Percentiles rank a stretch among this genome's conserved stretches.
These are phyloP conservation scores for Callospermophilus lateralis DNA, from an alignment of 2,113 vertebrate genomes.

Conservation along the genomic window DNA sequence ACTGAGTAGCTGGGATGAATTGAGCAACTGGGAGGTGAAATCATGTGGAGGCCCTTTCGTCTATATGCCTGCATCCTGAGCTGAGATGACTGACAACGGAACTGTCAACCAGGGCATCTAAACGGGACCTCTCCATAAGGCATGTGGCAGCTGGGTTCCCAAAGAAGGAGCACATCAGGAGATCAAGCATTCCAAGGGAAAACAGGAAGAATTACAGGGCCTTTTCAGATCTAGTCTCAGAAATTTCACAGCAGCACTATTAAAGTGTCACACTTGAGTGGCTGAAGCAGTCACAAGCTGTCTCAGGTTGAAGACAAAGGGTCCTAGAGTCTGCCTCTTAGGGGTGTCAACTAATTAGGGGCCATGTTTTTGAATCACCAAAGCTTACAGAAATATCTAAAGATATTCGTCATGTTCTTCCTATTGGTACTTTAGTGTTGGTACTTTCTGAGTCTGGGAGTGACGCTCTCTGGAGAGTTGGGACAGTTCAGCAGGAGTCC, in stretches of 20 bases:
- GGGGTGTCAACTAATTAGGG: not conserved
- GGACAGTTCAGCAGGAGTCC: not conserved
- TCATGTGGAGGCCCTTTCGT: not conserved
- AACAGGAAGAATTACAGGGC: not conserved
- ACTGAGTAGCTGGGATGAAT: not conserved
- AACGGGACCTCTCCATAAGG: not conserved
- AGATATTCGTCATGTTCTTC: not conserved
- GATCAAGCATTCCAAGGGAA: not conserved
- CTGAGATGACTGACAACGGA: not conserved
- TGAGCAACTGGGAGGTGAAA: not conserved
- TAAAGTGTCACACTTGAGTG: too few relatives aligned
- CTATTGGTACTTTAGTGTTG: not conserved
- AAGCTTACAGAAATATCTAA: not conserved
- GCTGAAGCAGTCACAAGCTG: not conserved
- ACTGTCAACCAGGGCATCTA: not conserved
- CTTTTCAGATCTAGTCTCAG: not conserved
- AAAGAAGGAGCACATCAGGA: not conserved
- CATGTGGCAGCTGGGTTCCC: not conserved
- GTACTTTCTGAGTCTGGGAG: not conserved
- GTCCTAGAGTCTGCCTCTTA: not conserved
- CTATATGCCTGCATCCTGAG: not conserved
- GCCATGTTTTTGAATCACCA: not conserved
- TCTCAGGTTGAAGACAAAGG: not conserved
- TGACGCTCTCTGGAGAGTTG: not conserved
- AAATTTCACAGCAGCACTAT: not conserved